Percentiles rank a stretch among this genome's conserved stretches.
Conservation (phyloP, 2,888 invertebrate genomes). For the Xylota segnis region DNA sequence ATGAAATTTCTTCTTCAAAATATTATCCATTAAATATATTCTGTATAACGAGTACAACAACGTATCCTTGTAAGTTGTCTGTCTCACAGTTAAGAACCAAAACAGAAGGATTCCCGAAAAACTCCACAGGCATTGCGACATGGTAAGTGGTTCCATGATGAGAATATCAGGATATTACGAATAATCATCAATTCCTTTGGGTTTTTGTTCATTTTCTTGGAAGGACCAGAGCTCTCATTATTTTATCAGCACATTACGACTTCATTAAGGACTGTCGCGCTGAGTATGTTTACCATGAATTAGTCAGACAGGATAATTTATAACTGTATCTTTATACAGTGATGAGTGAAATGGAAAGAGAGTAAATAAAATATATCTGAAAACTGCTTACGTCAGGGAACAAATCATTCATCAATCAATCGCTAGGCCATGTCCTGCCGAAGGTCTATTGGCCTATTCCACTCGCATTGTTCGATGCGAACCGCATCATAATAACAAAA, state of each 20-base stretch:
- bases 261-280: not conserved
- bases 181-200: not conserved
- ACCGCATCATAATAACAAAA: not conserved
- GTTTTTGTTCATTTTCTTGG: not conserved
- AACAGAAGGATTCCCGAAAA: not conserved
- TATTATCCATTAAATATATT: no score
- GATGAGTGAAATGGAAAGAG: not conserved
- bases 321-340: not conserved
- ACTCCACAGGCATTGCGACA: not conserved
- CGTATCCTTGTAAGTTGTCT: not conserved
- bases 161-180: not conserved
- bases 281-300: not conserved
- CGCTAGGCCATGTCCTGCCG: not conserved
- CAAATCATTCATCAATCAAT: not conserved
- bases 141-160: not conserved
- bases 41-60: no score
- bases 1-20: no score
- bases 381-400: not conserved
- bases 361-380: not conserved
- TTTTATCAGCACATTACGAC: not conserved
- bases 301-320: slow-evolving; percentile 1
- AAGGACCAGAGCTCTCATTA: not conserved
- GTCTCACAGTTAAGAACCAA: not conserved
- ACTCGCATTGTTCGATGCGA: not conserved
- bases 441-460: not conserved